Evolutionary conservation across 1,140 invertebrate species (phyloP).

Genomic region (Palaemon carinicauda): DNA sequence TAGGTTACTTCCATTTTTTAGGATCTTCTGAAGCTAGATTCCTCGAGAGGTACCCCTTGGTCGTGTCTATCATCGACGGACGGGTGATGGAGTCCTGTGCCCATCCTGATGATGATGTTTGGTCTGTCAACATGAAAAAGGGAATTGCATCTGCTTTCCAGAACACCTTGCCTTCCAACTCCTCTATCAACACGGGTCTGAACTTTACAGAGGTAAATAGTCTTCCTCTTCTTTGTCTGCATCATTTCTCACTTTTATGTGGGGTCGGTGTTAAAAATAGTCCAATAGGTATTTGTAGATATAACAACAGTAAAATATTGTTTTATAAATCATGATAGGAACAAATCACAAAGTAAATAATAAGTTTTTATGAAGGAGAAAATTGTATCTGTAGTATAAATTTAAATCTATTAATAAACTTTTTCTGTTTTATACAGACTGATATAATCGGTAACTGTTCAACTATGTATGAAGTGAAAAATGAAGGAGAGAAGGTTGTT

Average conservation of each 20-base stretch:
- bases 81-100: no score
- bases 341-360: no score
- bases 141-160: constrained; percentile 46
- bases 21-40: not conserved
- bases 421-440: constrained; percentile 15
- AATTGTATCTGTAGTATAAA: not conserved
- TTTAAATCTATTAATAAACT: not conserved
- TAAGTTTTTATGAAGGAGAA: not conserved
- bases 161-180: constrained; percentile 40
- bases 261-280: no score
- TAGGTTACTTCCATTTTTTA: not conserved
- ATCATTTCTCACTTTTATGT: no score
- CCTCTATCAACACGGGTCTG: constrained; percentile 24
- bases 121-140: constrained; percentile 58
- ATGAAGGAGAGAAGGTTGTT: not conserved
- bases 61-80: constrained; percentile 49
- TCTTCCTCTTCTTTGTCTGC: no score
- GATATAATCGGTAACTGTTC: constrained; percentile 46
- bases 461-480: constrained; percentile 26
- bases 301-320: not conserved
- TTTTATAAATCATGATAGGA: not conserved
- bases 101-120: no score
- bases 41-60: constrained; percentile 43
- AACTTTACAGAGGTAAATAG: constrained; percentile 35
- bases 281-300: not conserved